Evolutionary conservation across 2,113 vertebrate genomes (phyloP).

Genomic region (Fregata magnificens): DNA sequence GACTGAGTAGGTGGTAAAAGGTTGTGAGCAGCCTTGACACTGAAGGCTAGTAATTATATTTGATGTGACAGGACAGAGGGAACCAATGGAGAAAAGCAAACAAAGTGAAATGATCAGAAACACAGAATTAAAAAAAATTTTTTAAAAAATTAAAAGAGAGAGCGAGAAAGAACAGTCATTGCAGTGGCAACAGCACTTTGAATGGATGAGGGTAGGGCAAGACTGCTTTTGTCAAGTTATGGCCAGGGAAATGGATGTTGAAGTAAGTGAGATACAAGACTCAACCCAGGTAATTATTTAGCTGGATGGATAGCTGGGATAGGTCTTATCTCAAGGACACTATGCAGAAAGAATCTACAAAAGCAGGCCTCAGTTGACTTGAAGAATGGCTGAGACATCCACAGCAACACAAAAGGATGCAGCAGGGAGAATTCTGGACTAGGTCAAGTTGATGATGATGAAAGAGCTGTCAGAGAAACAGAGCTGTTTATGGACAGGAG

Average conservation of each 20-base stretch:
- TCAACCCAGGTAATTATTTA: not conserved
- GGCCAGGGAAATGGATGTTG: not conserved
- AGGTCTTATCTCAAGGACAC: not conserved
- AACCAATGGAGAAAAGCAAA: not conserved
- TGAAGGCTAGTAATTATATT: not conserved
- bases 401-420: not conserved
- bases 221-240: not conserved
- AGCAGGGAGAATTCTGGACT: not conserved
- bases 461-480: not conserved
- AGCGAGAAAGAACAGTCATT: not conserved
- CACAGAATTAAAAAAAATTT: not conserved
- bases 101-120: not conserved
- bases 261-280: not conserved
- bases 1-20: not conserved
- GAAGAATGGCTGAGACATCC: not conserved
- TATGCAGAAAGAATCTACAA: not conserved
- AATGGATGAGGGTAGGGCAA: not conserved
- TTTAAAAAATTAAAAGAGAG: not conserved
- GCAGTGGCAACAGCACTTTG: not conserved
- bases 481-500: not conserved
- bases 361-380: not conserved
- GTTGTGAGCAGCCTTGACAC: not conserved
- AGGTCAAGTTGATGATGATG: slow-evolving; percentile 21
- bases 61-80: not conserved
- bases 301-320: not conserved